Base-by-base conservation (phyloP, 2,888 invertebrate species). In the Yponomeuta evonymella region DNA sequence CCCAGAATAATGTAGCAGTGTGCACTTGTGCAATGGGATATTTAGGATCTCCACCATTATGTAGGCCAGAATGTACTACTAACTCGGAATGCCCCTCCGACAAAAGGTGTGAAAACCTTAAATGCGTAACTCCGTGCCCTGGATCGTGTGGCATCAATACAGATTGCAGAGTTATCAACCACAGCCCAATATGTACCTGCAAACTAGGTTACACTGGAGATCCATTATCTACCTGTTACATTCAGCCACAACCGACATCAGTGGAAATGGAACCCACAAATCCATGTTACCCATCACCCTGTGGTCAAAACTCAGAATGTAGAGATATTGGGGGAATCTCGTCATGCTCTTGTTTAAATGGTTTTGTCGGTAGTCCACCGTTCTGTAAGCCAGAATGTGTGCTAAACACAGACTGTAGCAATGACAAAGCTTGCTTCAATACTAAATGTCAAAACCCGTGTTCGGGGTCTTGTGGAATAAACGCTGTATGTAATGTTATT, bases 361-460 rank as follows among this genome's bases (percentile, higher is more conserved):
- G 93, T 72, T 96, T 93, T 79, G 88, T 94, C 70, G 96, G 97
- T 75, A 90, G 93, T 70, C 96, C 97, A 72, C 96, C 96, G 62
- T 93, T 94, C 79, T 96, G 96, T 79, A 93, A 95, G 76, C 95
- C 96, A 1, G 95, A 95, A 82, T 96, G 96, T 82, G 88, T 94
- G 6, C 93, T 95, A 62, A 96, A 95, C 76, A 93, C 95, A 11
- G 96, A 97, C 79, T 97, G 97, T 80, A 86, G 94, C 69, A 95
- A 94, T 73, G 94, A 94, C 76, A 93, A 94, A 79, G 95, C 97
- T 8, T 97, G 97, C 79, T 94, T 96, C 68, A 94, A 94, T 76
- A 94, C 95, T 85, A 96, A 95, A 84, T 97, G 97, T 84, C 93
- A 93, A 75, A 95, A 97, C 83, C 97, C 97, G 23, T 97, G 97